phyloP scores from a whole-genome alignment of 2,888 invertebrate species.

The Drosophila quasianomalipes region DNA sequence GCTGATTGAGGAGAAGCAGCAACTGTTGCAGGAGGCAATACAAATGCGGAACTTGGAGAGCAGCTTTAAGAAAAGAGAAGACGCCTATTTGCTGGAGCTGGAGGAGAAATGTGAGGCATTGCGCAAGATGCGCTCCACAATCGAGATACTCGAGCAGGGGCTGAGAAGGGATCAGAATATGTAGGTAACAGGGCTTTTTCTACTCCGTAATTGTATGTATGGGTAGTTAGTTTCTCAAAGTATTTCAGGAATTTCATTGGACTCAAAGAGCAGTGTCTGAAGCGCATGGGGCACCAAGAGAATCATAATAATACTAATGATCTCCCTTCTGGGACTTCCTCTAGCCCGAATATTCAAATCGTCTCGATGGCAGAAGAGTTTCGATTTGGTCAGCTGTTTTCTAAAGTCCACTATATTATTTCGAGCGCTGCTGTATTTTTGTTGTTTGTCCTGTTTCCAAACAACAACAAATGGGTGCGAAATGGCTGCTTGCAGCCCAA shows the following conservation, averaged over 20 bases:
- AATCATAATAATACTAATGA: background rate
- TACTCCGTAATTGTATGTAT: background rate
- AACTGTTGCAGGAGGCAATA: conserved; percentile 68
- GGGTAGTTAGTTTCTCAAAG: conserved; percentile 3
- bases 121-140: conserved; percentile 11
- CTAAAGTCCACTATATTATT: conserved; percentile 3
- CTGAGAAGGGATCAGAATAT: background rate
- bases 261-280: background rate
- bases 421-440: background rate
- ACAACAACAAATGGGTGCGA: conserved; percentile 16
- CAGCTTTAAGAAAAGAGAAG: conserved; percentile 41
- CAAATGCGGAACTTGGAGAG: conserved; percentile 33
- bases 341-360: background rate
- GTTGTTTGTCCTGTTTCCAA: conserved; percentile 22
- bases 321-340: background rate
- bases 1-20: conserved; percentile 44
- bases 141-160: conserved; percentile 23
- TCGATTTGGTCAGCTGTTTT: conserved; percentile 2
- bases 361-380: background rate
- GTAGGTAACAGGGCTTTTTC: conserved; percentile 14
- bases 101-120: conserved; percentile 46
- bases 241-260: conserved; percentile 22
- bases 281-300: background rate
- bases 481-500: conserved; percentile 16
- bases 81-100: conserved; percentile 44